Evolutionary conservation across 2,113 vertebrate genomes (phyloP), one percentile per base, ranked within the genome.

Genomic region (Entelurus aequoreus): DNA sequence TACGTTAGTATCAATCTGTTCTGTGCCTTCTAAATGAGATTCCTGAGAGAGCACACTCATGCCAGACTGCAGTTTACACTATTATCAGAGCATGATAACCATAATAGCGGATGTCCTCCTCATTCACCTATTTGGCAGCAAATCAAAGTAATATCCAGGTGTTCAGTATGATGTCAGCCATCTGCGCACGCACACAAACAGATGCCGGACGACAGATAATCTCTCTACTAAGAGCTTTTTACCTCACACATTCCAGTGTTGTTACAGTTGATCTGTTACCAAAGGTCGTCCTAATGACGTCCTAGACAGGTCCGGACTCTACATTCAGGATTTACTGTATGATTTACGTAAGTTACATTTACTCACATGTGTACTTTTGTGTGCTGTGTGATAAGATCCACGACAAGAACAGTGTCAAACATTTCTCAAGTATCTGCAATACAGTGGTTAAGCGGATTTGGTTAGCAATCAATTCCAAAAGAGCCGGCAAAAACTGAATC

Each of bases 121-220:
- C 69, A 77, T 84, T 86, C 79, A 84, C 75, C 74, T 71, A 69
- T 86, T 82, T 88, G 87, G 87, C 82, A 75, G 71, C 64, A 78
- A 86, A 86, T 86, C 81, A 87, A 86, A 86, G 84, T 71, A 78
- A 52, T 13, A 66, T 86, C 81, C 82, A 88, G 86, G 87, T 87
- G 79, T 83, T 73, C 61, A 8, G 62, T 49, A 62, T 81, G 79
- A 85, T 84, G 85, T 86, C 84, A 84, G 78, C 79, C 85, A 87
- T 81, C 84, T 86, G 81, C 50, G 78, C 81, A 72, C 75, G 57
- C 66, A 72, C 74, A 76, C 75, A 86, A 78, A 82, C 82, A 88
- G 82, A 83, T 86, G 82, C 87, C 78, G 63, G 78, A 81, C 82
- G 84, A 85, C 81, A 84, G 78, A 79, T 84, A 73, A 83, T 84